Evolutionary conservation across 1,140 invertebrate genomes (phyloP).

Genomic region (Tetramorium alpestre): DNA sequence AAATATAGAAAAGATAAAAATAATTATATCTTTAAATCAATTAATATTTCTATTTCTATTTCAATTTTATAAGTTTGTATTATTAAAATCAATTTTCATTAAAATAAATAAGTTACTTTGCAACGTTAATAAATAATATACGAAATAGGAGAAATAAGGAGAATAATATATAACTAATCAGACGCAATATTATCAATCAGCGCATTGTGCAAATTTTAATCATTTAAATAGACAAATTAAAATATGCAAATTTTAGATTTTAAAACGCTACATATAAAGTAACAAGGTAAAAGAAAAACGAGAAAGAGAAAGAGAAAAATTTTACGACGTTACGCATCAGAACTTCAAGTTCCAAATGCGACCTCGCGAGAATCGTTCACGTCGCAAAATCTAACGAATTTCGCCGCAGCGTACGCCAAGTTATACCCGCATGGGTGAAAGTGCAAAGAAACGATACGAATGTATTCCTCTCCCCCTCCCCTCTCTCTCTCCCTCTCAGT

Average conservation of each 20-base stretch:
- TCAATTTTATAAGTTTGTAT: background rate
- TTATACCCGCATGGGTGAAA: slow-evolving; percentile 26
- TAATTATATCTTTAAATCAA: background rate
- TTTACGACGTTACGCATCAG: slow-evolving; percentile 21
- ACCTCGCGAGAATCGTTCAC: slow-evolving; percentile 31
- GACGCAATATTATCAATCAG: background rate
- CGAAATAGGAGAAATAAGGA: background rate
- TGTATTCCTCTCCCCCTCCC: background rate
- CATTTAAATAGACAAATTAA: background rate
- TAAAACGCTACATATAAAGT: slow-evolving; percentile 5
- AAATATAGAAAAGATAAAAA: background rate
- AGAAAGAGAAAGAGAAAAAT: background rate
- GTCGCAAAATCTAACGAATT: slow-evolving; percentile 50
- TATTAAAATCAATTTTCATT: background rate
- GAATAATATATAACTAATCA: slow-evolving; percentile 7
- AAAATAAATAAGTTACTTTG: background rate
- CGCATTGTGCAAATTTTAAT: background rate
- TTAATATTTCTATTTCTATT: background rate
- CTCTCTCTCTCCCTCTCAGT: background rate
- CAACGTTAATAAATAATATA: background rate
- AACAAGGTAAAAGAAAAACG: slow-evolving; percentile 2
- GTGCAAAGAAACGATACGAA: slow-evolving; percentile 35
- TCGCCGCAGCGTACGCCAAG: slow-evolving; percentile 21
- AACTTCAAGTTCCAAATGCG: slow-evolving; percentile 36
- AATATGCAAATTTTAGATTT: slow-evolving; percentile 4